Evolutionary conservation across 2,888 invertebrate species (phyloP).

Genomic region (Petrophora chlorosata): DNA sequence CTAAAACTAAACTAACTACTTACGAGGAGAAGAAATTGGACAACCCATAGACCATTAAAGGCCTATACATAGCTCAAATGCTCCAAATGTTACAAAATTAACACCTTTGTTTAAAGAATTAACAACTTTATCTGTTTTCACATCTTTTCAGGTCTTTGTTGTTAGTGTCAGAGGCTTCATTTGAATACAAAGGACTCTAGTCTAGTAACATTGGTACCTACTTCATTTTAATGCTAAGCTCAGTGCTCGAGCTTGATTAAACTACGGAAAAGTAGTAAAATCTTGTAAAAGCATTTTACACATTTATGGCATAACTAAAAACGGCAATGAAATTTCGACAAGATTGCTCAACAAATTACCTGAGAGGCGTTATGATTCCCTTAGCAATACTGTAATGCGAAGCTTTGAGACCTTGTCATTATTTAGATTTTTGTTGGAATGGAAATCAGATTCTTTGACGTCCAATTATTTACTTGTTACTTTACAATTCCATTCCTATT

Average conservation of each 20-base stretch:
- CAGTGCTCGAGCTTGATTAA: conserved; percentile 41
- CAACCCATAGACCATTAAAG: too few relatives aligned
- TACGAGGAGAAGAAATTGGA: too few relatives aligned
- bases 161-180: neutral
- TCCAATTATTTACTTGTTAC: too few relatives aligned
- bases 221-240: conserved; percentile 24
- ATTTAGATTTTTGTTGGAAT: conserved; percentile 25
- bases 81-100: too few relatives aligned
- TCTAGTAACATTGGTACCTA: conserved; percentile 1
- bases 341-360: conserved; percentile 60
- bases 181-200: neutral
- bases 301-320: conserved; percentile 30
- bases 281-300: conserved; percentile 36
- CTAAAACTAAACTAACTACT: too few relatives aligned
- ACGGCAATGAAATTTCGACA: conserved; percentile 19
- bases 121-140: too few relatives aligned
- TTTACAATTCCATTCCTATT: too few relatives aligned
- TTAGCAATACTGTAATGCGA: conserved; percentile 51
- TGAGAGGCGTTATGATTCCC: conserved; percentile 48
- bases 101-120: too few relatives aligned
- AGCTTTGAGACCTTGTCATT: conserved; percentile 44
- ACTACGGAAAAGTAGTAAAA: conserved; percentile 36
- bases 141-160: neutral
- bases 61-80: too few relatives aligned
- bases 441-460: neutral